Evolutionary conservation across 2,113 vertebrate genomes (phyloP), one percentile per base, ranked within the genome.

Genomic region (Tonatia bakeri): DNA sequence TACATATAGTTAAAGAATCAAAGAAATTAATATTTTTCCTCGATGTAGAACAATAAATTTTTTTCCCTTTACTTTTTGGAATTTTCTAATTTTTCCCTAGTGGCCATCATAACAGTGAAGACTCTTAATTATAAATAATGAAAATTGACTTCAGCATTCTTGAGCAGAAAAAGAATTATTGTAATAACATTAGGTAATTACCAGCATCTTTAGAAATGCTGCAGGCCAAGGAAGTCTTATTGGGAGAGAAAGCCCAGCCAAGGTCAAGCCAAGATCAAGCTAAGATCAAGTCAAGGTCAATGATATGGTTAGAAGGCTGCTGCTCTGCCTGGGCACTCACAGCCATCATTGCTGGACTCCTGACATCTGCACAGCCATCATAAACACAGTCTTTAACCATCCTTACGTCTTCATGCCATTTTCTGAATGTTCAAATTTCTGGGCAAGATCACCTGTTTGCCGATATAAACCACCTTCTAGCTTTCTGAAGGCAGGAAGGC

Each of bases 61-160:
- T 38, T 69, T 33, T 52, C 5, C n/a, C 16, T 85, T 69, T 77
- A 9, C 38, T 54, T 90, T 89, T 73, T 72, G 38, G 28, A 84
- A 83, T 65, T 70, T 93, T 54, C 7, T 14, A n/a, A 17, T n/a
- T 83, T 94, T 95, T 90, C 70, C 84, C 3, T 73, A 61, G n/a
- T 24, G 13, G 4, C 38, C 15, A 75, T 65, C 15, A 1, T 52
- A 40, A 86, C 40, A 45, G 22, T 65, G 33, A 84, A 85, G 43
- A 88, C 59, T 94, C 40, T 93, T 81, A n/a, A 75, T 45, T n/a
- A 65, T 70, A 79, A 97, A 89, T 43, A 61, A 56, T 26, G 40
- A 43, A 85, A 92, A 45, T 64, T 64, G 38, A 91, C 11, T 82
- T 45, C 2, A 38, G 69, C 31, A 40, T 59, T 17, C 54, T 56